phyloP scores from a whole-genome alignment of 2,888 invertebrate species.

The Orthonevra nobilis region DNA sequence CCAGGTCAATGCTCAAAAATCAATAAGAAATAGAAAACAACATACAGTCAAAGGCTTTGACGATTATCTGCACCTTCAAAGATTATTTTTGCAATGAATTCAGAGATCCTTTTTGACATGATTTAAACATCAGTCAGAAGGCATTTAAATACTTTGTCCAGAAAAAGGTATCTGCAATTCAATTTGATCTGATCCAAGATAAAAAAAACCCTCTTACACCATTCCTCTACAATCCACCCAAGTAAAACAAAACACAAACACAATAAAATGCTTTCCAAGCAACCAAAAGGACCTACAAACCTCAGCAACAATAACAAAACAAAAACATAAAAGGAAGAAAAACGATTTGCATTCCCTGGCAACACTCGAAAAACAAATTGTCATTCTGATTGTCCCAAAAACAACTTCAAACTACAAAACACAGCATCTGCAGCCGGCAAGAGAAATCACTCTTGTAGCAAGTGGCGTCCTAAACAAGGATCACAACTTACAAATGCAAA shows the following conservation, averaged over 20 bases:
- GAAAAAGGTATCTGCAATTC: too few species aligned
- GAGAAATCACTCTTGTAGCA: constrained; percentile 53
- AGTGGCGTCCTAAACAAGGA: constrained; percentile 49
- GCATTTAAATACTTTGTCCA: too few species aligned
- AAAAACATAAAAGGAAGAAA: neutral
- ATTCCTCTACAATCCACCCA: neutral
- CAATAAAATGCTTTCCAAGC: constrained; percentile 36
- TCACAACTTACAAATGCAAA: constrained; percentile 56
- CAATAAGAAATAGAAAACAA: too few species aligned
- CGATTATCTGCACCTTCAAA: too few species aligned
- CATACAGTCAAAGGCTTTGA: too few species aligned
- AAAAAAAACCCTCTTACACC: too few species aligned
- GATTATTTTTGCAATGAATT: too few species aligned
- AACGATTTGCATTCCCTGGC: constrained; percentile 42
- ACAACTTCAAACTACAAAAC: constrained; percentile 38
- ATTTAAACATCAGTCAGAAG: too few species aligned
- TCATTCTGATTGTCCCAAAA: constrained; percentile 43
- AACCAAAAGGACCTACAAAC: constrained; percentile 50
- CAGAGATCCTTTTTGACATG: too few species aligned
- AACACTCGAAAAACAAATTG: constrained; percentile 35
- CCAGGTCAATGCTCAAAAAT: too few species aligned
- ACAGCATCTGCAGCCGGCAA: constrained; percentile 40
- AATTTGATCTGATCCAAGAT: too few species aligned
- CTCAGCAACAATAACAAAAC: neutral
- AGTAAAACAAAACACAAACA: neutral